A percentile compares a stretch with the other conserved stretches of the same genome.
phyloP scores from a whole-genome alignment of 2,888 invertebrate genomes.

The Dynastes grantii region DNA sequence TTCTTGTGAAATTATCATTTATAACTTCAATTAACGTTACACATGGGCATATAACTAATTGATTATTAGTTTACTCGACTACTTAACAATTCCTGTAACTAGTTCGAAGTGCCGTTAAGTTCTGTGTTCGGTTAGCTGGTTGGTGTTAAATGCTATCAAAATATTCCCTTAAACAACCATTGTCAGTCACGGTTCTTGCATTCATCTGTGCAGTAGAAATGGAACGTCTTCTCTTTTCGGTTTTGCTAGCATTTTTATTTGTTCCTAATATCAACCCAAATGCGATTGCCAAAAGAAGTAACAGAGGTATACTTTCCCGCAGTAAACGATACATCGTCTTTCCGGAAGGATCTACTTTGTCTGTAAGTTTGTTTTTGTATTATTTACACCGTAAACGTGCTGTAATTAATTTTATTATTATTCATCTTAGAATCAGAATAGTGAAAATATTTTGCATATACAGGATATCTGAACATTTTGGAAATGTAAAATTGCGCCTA shows the following conservation, averaged over 20 bases:
- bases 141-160: slow-evolving; percentile 28
- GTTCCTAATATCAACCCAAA: slow-evolving; percentile 14
- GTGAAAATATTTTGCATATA: no score
- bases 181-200: background rate
- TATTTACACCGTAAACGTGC: no score
- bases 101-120: slow-evolving; percentile 23
- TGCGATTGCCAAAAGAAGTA: slow-evolving; percentile 10
- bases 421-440: no score
- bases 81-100: slow-evolving; percentile 17
- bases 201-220: slow-evolving; percentile 17
- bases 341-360: slow-evolving; percentile 76
- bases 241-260: slow-evolving; percentile 37
- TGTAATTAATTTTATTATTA: no score
- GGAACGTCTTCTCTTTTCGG: slow-evolving; percentile 21
- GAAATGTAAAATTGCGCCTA: no score
- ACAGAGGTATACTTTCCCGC: slow-evolving; percentile 63
- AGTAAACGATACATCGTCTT: slow-evolving; percentile 74
- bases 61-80: slow-evolving; percentile 19
- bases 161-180: background rate
- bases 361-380: slow-evolving; percentile 69
- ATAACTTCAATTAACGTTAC: no score
- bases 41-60: background rate
- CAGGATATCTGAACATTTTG: no score
- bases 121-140: background rate
- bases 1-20: no score